phyloP scores from a whole-genome alignment of 1,140 invertebrate genomes.

The Phthorimaea operculella region DNA sequence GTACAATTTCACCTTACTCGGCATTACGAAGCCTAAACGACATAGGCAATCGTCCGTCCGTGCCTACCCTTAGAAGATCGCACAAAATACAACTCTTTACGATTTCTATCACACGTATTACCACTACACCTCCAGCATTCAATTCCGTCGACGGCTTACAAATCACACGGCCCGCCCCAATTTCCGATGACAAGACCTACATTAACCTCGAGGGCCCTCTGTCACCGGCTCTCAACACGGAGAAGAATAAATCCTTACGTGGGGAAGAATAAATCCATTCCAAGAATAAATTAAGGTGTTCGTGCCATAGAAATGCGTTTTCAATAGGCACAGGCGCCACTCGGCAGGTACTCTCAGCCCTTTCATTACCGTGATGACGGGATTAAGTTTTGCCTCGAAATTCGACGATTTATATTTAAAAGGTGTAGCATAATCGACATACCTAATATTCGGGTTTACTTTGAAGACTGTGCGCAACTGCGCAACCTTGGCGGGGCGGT shows the following conservation, averaged over 20 bases:
- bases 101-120: background rate
- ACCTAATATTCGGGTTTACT: too few species aligned
- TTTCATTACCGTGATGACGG: constrained; percentile 12
- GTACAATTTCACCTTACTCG: too few species aligned
- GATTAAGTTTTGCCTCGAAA: too few species aligned
- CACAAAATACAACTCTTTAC: background rate
- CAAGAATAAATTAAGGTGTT: constrained; percentile 63
- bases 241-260: constrained; percentile 49
- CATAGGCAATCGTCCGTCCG: too few species aligned
- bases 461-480: too few species aligned
- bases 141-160: constrained; percentile 38
- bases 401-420: too few species aligned
- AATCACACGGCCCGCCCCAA: constrained; percentile 42
- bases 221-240: constrained; percentile 42
- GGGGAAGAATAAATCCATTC: constrained; percentile 54
- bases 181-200: constrained; percentile 55
- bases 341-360: constrained; percentile 28
- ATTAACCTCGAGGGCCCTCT: constrained; percentile 51
- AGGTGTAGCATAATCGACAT: too few species aligned
- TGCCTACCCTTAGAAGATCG: too few species aligned
- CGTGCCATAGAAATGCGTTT: constrained; percentile 45
- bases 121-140: constrained; percentile 29
- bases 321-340: constrained; percentile 26
- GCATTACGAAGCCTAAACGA: too few species aligned
- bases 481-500: too few species aligned